A percentile compares a stretch with the other conserved stretches of the same genome.
Evolutionary conservation across 64 coral and sea anemone genomes (phyloP).

Genomic region (Acropora tenuis): DNA sequence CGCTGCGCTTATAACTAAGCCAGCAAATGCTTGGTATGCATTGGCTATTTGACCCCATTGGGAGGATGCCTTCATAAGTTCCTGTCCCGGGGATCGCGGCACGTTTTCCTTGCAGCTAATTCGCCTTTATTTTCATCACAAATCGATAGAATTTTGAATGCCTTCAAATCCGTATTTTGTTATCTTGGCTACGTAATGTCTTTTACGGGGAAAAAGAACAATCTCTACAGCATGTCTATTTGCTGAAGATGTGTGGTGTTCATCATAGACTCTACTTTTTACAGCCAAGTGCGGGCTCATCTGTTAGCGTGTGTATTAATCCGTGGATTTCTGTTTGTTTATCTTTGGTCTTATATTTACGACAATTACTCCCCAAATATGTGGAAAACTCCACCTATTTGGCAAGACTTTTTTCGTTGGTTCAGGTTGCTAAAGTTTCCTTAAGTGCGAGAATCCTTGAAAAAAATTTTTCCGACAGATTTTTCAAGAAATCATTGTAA

Average conservation of each 20-base stretch:
- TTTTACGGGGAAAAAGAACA: too few relatives aligned
- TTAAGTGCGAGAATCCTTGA: not conserved
- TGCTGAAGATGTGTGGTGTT: too few relatives aligned
- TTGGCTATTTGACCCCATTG: not conserved
- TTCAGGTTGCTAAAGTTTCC: not conserved
- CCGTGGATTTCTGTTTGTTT: constrained; percentile 1
- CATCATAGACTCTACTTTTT: too few relatives aligned
- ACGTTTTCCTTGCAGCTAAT: not conserved
- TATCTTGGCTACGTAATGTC: too few relatives aligned
- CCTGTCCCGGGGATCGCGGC: not conserved
- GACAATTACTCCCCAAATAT: not conserved
- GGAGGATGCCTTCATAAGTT: not conserved
- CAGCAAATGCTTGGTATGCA: not conserved
- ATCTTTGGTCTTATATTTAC: not conserved
- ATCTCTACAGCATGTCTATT: too few relatives aligned
- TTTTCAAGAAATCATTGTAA: not conserved
- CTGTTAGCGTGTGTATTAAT: not conserved
- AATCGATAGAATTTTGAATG: too few relatives aligned
- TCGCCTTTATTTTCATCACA: too few relatives aligned
- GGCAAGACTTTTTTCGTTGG: not conserved
- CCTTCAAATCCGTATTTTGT: too few relatives aligned
- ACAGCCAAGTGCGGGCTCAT: not conserved
- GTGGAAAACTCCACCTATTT: not conserved
- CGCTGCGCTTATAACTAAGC: not conserved
- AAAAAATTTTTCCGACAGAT: not conserved